Evolutionary conservation across 64 coral and sea anemone genomes (phyloP).

Genomic region (Montipora sp.): DNA sequence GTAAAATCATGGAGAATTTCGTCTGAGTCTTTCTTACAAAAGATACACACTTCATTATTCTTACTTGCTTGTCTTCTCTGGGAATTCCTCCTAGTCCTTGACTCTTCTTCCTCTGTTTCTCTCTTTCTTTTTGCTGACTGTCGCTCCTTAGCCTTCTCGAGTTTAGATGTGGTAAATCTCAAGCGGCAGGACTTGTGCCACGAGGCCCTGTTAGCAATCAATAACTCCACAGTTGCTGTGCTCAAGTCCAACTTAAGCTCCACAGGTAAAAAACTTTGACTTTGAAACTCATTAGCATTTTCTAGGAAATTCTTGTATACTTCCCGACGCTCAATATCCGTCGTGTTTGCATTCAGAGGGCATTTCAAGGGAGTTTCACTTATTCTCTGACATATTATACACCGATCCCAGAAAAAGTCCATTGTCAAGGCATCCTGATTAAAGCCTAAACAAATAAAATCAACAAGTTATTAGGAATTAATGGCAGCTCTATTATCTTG

Average conservation of each 20-base stretch:
- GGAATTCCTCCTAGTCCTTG: constrained; percentile 18
- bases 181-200: constrained; percentile 59
- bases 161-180: constrained; percentile 31
- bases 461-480: not conserved
- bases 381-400: constrained; percentile 47
- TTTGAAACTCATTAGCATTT: constrained; percentile 35
- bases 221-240: constrained; percentile 29
- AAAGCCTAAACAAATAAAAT: constrained; percentile 3
- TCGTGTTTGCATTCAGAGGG: constrained; percentile 23
- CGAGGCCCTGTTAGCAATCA: constrained; percentile 37
- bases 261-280: constrained; percentile 24
- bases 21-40: constrained; percentile 28
- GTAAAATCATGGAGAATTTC: constrained; percentile 45
- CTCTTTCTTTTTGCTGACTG: constrained; percentile 14
- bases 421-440: constrained; percentile 26
- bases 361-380: constrained; percentile 41
- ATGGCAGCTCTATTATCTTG: not conserved
- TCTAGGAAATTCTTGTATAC: not conserved
- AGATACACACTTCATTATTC: constrained; percentile 34
- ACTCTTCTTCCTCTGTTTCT: constrained; percentile 30
- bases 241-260: constrained; percentile 41
- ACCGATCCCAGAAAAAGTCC: constrained; percentile 36
- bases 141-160: constrained; percentile 38
- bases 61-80: constrained; percentile 19
- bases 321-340: constrained; percentile 18